phyloP scores from a whole-genome alignment of 2,888 invertebrate genomes.

The Andrena bicolor region DNA sequence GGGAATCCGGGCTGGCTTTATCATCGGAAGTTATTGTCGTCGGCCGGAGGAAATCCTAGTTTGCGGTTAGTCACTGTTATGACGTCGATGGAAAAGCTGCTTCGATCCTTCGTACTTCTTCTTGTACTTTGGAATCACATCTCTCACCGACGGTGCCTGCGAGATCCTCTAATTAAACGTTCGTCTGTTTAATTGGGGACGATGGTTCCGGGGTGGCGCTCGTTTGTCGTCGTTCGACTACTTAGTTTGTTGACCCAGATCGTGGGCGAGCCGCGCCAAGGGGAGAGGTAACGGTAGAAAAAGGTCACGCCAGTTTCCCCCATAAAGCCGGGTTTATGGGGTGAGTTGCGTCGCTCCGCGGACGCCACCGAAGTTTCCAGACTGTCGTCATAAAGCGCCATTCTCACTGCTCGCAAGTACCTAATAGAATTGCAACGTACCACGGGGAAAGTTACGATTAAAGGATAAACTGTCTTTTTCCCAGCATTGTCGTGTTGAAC shows the following conservation, averaged over 20 bases:
- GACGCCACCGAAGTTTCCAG: slow-evolving; percentile 70
- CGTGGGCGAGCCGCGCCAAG: slow-evolving; percentile 21
- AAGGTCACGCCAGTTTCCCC: slow-evolving; percentile 61
- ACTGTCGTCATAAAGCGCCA: slow-evolving; percentile 72
- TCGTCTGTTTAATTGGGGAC: too few relatives aligned
- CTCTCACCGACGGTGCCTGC: too few relatives aligned
- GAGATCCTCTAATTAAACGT: too few relatives aligned
- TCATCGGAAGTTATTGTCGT: slow-evolving; percentile 56
- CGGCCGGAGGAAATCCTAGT: slow-evolving; percentile 29
- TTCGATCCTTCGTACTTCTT: neutral
- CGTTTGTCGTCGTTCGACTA: neutral
- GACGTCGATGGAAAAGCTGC: neutral
- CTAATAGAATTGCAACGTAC: slow-evolving; percentile 71
- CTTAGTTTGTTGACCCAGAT: slow-evolving; percentile 19
- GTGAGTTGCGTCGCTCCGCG: slow-evolving; percentile 61
- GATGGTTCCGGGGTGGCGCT: too few relatives aligned
- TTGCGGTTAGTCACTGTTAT: slow-evolving; percentile 1
- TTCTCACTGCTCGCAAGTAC: slow-evolving; percentile 67
- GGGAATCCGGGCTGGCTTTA: slow-evolving; percentile 38
- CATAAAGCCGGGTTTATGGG: slow-evolving; percentile 69
- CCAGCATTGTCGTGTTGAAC: neutral
- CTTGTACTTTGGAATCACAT: too few relatives aligned
- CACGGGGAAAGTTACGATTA: slow-evolving; percentile 66
- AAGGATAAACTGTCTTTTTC: slow-evolving; percentile 50
- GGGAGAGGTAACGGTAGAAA: slow-evolving; percentile 47